Evolutionary conservation across 2,113 vertebrate species (phyloP), one percentile per base, ranked within the genome.

Genomic region (Etheostoma spectabile): DNA sequence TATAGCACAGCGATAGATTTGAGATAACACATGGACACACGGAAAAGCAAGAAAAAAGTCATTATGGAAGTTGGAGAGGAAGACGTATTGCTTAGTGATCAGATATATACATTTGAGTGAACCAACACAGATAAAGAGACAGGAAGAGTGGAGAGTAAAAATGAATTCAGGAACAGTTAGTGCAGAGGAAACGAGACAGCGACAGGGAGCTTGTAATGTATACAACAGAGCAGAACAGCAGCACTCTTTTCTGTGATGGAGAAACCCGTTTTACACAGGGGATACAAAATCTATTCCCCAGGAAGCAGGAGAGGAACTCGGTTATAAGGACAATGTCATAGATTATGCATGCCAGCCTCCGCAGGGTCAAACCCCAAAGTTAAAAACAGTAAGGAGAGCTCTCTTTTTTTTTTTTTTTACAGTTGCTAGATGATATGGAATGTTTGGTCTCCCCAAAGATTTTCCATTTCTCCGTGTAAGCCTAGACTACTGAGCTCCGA

Each of bases 291-390:
- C 76, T 83, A 87, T 86, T 91, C 86, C 86, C 89, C 67, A 53
- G 80, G 69, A 88, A 88, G 88, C 74, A 33, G 77, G 10, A 56
- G 74, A 86, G 82, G 79, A 88, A 56, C 82, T 86, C 82, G 56
- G 67, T 67, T 82, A 80, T 85, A 80, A 88, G 76, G 80, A 81
- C 77, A 76, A 63, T 64, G 91, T 94, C 93, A 93, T 94, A 91
- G 95, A 92, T 76, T 88, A 90, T 84, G 87, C 80, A 91, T 89
- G 82, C 72, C 62, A 76, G 84, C 72, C 82, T 86, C 80, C 79
- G 67, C 49, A 46, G 73, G 91, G 93, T 92, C 90, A 91, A 88
- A 88, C 77, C 60, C 66, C 78, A 56, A 79, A 91, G 91, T 91
- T 82, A 88, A 71, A 92, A 91, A 73, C 65, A 88, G 77, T 71